Base-by-base conservation (phyloP, 2,888 invertebrate genomes). In the Pomacea canaliculata region DNA sequence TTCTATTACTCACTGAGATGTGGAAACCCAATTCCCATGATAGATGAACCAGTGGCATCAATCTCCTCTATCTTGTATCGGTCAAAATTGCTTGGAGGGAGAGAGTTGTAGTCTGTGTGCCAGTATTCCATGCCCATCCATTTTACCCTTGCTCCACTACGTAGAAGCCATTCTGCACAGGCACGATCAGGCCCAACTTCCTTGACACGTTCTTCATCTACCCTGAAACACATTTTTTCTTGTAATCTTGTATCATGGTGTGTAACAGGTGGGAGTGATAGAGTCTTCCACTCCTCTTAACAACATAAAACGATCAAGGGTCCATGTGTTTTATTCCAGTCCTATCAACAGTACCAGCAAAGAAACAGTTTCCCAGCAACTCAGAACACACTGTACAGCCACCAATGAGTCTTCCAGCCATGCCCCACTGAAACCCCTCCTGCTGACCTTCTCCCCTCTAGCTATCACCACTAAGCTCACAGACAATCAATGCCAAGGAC, bases 121-220 rank as follows among this genome's bases (percentile, higher is more conserved):
- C 91, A 93, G 8, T 86, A 83, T 0, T 91, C 85, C 9, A 88
- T 84, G 60, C 92, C 93, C 60, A 92, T 92, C 93, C 95, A 97
- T 79, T 94, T 94, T 0, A 98, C 93, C 76, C 93, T 92, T 7
- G 96, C 98, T 5, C 98, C 98, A 92, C 97, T 97, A 82, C 95
- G 93, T 51, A 99, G 91, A 10, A 98, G 92, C 98, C 99, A 99
- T 91, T 99, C 98, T 0, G 98, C 97, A 91, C 98, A 98, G 7
- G 95, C 94, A 73, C 96, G 92, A 89, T 99, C 96, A 0, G 97
- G 94, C 0, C 99, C 99, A 66, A 97, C 93, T 83, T 83, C 77
- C 73, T 86, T 83, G 12, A 87, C 82, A 46, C 90, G 83, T 18
- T 87, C 85, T n/a, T 73, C 73, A 78, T 82, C 82, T 27, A 81